These are phyloP conservation scores for Aptenodytes patagonicus DNA, from an alignment of 2,113 vertebrate genomes.

Conservation along the genomic window DNA sequence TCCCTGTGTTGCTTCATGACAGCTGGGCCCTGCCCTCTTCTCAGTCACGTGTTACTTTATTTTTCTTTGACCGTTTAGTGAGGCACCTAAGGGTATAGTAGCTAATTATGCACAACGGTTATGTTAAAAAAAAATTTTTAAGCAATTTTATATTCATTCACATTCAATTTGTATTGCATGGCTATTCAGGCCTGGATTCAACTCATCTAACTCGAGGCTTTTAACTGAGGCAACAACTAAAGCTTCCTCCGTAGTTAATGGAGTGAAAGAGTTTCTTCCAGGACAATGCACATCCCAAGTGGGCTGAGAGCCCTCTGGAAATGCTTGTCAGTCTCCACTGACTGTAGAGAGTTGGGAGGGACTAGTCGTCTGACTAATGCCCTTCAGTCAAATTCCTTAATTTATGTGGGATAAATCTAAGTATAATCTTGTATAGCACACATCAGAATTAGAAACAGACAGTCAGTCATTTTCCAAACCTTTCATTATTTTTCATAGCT, in stretches of 20 bases:
- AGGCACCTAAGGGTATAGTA: background rate
- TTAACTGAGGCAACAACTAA: slow-evolving; percentile 14
- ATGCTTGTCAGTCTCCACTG: background rate
- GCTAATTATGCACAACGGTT: background rate
- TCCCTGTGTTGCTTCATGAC: background rate
- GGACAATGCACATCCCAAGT: background rate
- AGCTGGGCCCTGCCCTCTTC: background rate
- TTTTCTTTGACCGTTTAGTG: background rate
- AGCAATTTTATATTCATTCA: background rate
- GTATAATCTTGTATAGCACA: background rate
- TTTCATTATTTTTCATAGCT: background rate
- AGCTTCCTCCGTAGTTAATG: slow-evolving; percentile 18
- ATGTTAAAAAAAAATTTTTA: background rate
- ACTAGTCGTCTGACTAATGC: background rate
- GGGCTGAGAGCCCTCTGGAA: background rate
- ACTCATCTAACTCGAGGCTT: background rate
- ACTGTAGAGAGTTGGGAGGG: background rate
- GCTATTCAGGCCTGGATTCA: slow-evolving; percentile 15
- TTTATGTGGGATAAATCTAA: background rate
- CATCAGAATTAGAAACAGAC: background rate
- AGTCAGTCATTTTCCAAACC: background rate
- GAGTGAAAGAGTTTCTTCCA: slow-evolving; percentile 18
- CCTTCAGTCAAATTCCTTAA: background rate
- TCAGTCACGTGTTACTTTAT: background rate
- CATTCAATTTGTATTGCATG: background rate